Conservation (phyloP, 1,140 invertebrate species). For the Lucilia cuprina region DNA sequence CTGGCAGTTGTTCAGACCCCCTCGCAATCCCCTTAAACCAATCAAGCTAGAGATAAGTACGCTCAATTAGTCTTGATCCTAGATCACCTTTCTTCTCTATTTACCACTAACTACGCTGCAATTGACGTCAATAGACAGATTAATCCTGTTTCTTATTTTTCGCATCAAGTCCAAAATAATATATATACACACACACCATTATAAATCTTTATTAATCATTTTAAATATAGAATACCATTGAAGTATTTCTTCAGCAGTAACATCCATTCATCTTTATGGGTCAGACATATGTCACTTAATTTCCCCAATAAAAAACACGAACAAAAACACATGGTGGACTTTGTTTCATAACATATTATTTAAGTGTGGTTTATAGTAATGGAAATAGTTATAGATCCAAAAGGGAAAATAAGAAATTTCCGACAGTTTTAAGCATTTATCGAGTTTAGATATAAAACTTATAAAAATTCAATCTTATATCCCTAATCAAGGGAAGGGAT, state of each 20-base stretch:
- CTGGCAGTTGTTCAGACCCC: background rate
- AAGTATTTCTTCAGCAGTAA: background rate
- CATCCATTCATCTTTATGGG: background rate
- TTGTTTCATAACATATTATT: background rate
- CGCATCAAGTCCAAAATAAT: background rate
- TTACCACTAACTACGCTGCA: background rate
- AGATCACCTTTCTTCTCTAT: background rate
- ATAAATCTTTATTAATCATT: no score
- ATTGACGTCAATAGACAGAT: background rate
- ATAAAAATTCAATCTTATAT: no score
- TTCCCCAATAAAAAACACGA: background rate
- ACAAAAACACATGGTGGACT: background rate
- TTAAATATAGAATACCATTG: background rate
- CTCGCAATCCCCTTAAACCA: background rate
- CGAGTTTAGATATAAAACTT: no score
- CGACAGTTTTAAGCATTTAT: no score
- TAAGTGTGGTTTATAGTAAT: background rate
- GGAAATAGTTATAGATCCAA: background rate
- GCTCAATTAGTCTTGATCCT: background rate
- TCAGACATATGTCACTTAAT: background rate
- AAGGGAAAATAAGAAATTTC: no score
- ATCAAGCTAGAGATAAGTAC: background rate
- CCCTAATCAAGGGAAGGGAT: no score
- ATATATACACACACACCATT: no score
- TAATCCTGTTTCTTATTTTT: conserved; percentile 10